Evolutionary conservation across 2,113 vertebrate genomes (phyloP).

Genomic region (Syrmaticus mikado): DNA sequence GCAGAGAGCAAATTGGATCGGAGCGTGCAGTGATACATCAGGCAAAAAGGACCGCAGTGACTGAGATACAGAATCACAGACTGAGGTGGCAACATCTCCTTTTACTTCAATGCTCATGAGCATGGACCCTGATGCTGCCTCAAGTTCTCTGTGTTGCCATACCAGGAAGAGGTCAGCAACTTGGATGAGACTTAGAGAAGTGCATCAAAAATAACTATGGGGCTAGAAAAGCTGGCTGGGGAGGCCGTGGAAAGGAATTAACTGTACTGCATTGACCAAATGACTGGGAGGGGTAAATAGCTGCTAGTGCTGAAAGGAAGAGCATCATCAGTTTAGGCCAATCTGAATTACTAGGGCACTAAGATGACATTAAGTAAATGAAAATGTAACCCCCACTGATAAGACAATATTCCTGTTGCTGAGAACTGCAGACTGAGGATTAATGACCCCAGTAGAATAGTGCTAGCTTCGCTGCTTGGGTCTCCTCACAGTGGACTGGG

Average conservation of each 20-base stretch:
- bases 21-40: conserved; percentile 3
- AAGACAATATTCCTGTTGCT: conserved; percentile 5
- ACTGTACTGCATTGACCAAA: neutral
- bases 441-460: neutral
- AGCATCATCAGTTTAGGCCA: neutral
- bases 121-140: neutral
- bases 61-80: neutral
- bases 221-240: neutral
- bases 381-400: conserved; percentile 12
- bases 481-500: neutral
- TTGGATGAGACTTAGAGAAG: conserved; percentile 21
- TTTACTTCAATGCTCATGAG: neutral
- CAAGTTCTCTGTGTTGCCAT: neutral
- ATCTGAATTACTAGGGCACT: neutral
- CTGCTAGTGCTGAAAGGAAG: conserved; percentile 30
- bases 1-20: conserved; percentile 12
- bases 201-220: neutral
- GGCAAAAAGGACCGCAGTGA: conserved; percentile 12
- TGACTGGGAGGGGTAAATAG: neutral
- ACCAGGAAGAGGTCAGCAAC: neutral
- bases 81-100: neutral
- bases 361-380: neutral
- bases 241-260: neutral
- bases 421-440: neutral
- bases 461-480: conserved; percentile 12